Conservation (phyloP, 2,113 vertebrate species). For the Passer domesticus region DNA sequence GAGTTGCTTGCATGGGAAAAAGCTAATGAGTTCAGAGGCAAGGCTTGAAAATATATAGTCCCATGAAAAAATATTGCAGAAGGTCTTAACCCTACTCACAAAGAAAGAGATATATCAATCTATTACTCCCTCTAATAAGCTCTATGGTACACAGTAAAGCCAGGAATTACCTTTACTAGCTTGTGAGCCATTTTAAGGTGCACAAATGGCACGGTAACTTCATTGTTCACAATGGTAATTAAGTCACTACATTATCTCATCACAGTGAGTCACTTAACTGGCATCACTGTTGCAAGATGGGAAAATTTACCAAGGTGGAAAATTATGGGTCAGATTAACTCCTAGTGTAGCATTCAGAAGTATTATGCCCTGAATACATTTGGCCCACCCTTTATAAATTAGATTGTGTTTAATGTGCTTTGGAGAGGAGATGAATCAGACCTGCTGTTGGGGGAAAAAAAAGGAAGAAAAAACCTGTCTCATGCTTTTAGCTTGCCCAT, state of each 20-base stretch:
- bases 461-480: slow-evolving; percentile 1
- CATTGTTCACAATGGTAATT: slow-evolving; percentile 63
- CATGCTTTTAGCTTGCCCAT: slow-evolving; percentile 56
- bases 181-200: slow-evolving; percentile 40
- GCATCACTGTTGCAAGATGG: slow-evolving; percentile 61
- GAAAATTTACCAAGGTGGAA: slow-evolving; percentile 69
- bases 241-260: slow-evolving; percentile 68
- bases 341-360: slow-evolving; percentile 48
- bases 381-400: slow-evolving; percentile 63
- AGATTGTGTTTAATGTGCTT: slow-evolving; percentile 57
- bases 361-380: slow-evolving; percentile 66
- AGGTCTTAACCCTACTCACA: not conserved
- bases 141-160: not conserved
- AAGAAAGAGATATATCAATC: slow-evolving; percentile 1
- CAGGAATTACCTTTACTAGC: slow-evolving; percentile 33
- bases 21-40: slow-evolving; percentile 15
- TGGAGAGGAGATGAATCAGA: slow-evolving; percentile 47
- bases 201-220: slow-evolving; percentile 53
- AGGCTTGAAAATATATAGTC: not conserved
- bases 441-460: not conserved
- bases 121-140: slow-evolving; percentile 6
- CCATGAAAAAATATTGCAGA: not conserved
- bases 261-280: slow-evolving; percentile 65
- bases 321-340: slow-evolving; percentile 70
- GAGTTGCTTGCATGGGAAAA: not conserved